phyloP scores from a whole-genome alignment of 2,797 vertebrate species.

The Channa striata region DNA sequence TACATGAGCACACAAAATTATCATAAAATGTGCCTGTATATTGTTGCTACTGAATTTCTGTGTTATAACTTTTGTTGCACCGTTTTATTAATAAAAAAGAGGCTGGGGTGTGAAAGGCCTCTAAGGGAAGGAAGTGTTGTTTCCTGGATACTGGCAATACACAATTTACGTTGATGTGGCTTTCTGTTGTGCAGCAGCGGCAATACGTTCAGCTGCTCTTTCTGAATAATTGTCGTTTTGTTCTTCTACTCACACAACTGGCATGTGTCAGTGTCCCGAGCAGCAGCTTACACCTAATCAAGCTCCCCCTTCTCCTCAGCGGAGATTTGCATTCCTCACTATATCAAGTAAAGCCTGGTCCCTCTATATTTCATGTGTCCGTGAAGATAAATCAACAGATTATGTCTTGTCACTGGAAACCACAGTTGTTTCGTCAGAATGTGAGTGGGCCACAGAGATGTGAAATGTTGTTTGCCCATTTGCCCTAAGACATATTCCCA shows the following conservation, averaged over 20 bases:
- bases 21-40: background rate
- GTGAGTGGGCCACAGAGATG: conserved; percentile 11
- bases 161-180: too few relatives aligned
- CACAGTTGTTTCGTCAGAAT: conserved; percentile 20
- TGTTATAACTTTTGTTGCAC: background rate
- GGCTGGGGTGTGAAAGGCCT: too few relatives aligned
- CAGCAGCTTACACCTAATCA: background rate
- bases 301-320: background rate
- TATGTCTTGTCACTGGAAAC: background rate
- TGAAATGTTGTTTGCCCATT: background rate
- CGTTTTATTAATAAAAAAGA: too few relatives aligned
- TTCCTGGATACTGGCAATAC: too few relatives aligned
- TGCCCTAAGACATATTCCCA: conserved; percentile 34
- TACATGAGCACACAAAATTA: background rate
- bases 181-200: background rate
- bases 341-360: background rate
- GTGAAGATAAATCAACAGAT: background rate
- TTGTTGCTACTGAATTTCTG: background rate
- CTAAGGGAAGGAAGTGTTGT: too few relatives aligned
- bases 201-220: conserved; percentile 22
- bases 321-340: background rate
- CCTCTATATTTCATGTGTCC: background rate
- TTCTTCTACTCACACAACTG: background rate
- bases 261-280: background rate
- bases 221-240: conserved; percentile 7